Evolutionary conservation across 2,113 vertebrate genomes (phyloP), one percentile per base, ranked within the genome.

Genomic region (Microtus pennsylvanicus): DNA sequence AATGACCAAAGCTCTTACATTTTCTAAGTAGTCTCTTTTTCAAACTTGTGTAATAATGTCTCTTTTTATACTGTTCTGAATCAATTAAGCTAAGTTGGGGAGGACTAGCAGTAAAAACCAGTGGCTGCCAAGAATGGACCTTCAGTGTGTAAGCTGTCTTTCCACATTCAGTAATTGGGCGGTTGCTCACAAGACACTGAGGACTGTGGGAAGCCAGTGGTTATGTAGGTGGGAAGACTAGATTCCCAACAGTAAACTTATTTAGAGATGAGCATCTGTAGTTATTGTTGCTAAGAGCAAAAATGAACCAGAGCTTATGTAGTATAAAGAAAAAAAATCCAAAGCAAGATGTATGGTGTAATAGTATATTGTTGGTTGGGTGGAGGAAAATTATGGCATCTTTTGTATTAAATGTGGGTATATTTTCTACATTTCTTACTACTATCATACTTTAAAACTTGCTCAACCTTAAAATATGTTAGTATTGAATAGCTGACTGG

Each of bases 31-130:
- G 95, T 93, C 91, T 92, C 77, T 80, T 89, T 95, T 75, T 52
- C 76, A n/a, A 95, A 92, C 95, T 96, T 96, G 93, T 97, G 77
- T 97, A 97, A 98, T 98, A 97, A 97, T 95, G 97, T 96, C 95
- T 96, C 95, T 97, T 97, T 98, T 96, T 61, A 96, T 98, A 96
- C 95, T 97, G 93, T 97, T 96, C 95, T 97, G 96, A 98, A 97
- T 97, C 93, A 97, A 92, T 97, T 96, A 96, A 93, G 87, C 96
- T 95, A 95, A 97, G 78, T 96, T 96, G 97, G 81, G 95, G 93
- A 96, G 77, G 90, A 96, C 93, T 72, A 93, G 92, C 92, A 95
- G 90, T 97, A 93, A 97, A 96, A 96, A 38, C 69, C 88, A 96
- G 80, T 45, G 52, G 4, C 94, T 97, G 95, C 94, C 96, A 97